Conservation (phyloP, 2,888 invertebrate species). For the Leistus spinibarbis region DNA sequence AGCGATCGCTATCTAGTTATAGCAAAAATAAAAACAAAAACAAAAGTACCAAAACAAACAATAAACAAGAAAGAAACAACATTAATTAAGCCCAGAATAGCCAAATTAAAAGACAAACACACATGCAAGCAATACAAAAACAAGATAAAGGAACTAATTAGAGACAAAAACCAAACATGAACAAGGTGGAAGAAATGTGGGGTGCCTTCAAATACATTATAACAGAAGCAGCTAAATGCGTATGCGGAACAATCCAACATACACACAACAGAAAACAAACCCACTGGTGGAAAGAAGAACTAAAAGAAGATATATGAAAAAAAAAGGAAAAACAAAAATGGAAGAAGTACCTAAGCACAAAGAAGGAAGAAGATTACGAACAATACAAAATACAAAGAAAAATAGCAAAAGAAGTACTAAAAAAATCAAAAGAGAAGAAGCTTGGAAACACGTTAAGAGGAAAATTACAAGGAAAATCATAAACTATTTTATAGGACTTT, state of each 20-base stretch:
- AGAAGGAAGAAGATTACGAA: no score
- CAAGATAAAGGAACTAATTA: slow-evolving; percentile 1
- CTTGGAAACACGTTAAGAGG: no score
- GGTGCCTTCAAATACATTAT: neutral
- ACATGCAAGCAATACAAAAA: neutral
- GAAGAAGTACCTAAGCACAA: neutral
- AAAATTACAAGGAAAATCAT: no score
- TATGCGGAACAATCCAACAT: neutral
- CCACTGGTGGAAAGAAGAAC: slow-evolving; percentile 12
- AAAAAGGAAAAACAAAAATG: slow-evolving; percentile 7
- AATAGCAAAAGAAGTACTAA: no score
- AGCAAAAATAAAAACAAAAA: slow-evolving; percentile 7
- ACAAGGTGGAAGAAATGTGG: slow-evolving; percentile 12
- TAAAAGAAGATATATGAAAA: slow-evolving; percentile 7
- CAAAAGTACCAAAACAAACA: neutral
- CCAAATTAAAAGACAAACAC: slow-evolving; percentile 4
- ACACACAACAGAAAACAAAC: slow-evolving; percentile 4
- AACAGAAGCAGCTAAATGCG: slow-evolving; percentile 8
- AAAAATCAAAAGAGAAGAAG: no score
- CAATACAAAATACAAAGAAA: no score
- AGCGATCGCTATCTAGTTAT: neutral
- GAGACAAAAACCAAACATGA: slow-evolving; percentile 7
- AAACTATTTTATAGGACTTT: no score
- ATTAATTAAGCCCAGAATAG: neutral
- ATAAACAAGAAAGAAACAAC: neutral